Evolutionary conservation across 1,140 invertebrate species (phyloP), one percentile per base, ranked within the genome.

Genomic region (Contarinia nasturtii): DNA sequence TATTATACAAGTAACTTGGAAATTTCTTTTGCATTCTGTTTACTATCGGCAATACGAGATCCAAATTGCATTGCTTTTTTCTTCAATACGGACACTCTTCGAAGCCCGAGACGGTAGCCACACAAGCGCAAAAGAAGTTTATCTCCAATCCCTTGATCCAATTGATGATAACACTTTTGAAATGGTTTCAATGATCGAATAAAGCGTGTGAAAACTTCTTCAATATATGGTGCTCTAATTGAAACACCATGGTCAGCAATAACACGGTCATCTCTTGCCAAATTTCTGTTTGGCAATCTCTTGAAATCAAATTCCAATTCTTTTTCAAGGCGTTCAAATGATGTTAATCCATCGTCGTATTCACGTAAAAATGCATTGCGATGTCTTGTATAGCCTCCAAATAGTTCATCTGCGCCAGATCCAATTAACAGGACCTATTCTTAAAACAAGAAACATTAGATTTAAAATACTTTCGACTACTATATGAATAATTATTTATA

Each of bases 21-120:
- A 43, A 79, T 54, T 60, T 92, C 77, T 52, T 73, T 73, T 17
- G 84, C 92, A 64, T 89, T 93, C 69, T 94, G 84, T 64, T 86
- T 91, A 37, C 75, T 74, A 64, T 95, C 89, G 3, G 93, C 92
- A 54, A 97, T 94, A 58, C 86, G 73, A 1, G 90, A 92, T n/a
- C 94, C 94, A 75, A 98, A 98, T 64, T 98, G 94, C 44, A 98
- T 80, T 14, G 93, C 94, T 65, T 88, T 63, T 66, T 98, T 98
- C 40, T 85, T 84, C 42, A 86, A 72, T 42, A 61, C 59, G 1
- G 82, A 75, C 17, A 80, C 76, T 42, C 72, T 63, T 50, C 57
- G 61, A 3, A 88, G 63, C 10, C 86, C 85, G 18, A 93, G 60
- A 54, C 77, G 66, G 51, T 69, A 68, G 1, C 89, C 90, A 37